Evolutionary conservation across 2,113 vertebrate genomes (phyloP), one percentile per base, ranked within the genome.

Genomic region (Bettongia penicillata): DNA sequence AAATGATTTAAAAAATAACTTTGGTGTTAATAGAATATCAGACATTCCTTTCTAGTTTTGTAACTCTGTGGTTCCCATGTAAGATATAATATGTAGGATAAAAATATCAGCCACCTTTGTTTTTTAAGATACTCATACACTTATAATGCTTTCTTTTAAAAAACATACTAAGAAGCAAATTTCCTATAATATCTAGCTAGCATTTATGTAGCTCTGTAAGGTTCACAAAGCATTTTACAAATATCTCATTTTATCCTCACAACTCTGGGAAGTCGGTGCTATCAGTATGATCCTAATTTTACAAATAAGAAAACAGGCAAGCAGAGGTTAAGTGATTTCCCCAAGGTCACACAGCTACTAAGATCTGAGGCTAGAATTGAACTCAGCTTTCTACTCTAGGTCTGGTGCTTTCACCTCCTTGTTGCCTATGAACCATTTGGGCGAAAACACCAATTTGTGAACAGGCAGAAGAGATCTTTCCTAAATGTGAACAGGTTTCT

Each of bases 131-230:
- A n/a, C n/a, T 48, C 3, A 84, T 25, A 37, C 3, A 31, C 52
- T 92, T 95, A 95, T 55, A 92, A 94, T 51, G 91, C 3, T 26
- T 92, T 90, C 50, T 93, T 52, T 90, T 91, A 16, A 96, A 91
- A 77, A 28, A 94, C 24, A 68, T 28, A 61, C 14, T 51, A 91
- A 43, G 94, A 68, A 50, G 1, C 47, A n/a, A 37, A n/a, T 77
- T 1, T 77, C 6, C n/a, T 77, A 77, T n/a, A 77, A n/a, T 19
- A n/a, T 77, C 68, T n/a, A n/a, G 37, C 68, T n/a, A n/a, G 37
- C 37, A n/a, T 77, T 19, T 77, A n/a, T n/a, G 37, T 77, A 77
- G 37, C 19, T 19, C 16, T n/a, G n/a, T 77, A 22, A 77, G 68
- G 68, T 77, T 77, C 37, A 77, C 68, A 77, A 68, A 68, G 8